Evolutionary conservation across 2,888 invertebrate species (phyloP), one percentile per base, ranked within the genome.

Genomic region (Auanema freiburgensis): DNA sequence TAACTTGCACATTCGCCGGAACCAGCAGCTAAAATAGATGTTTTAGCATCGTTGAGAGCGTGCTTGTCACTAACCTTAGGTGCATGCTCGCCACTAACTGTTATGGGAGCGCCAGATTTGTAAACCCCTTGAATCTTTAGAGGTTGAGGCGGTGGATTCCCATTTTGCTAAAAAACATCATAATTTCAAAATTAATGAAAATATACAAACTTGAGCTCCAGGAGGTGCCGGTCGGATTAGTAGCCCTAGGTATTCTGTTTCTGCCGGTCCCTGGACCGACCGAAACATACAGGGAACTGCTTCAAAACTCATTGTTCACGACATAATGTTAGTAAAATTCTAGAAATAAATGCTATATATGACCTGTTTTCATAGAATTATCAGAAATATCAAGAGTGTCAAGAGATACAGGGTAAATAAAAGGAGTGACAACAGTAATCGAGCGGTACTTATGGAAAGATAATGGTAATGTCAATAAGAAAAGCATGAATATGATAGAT

Each of bases 251-350:
- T 62, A 65, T 41, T 63, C 59, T 23, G 53, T 60, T 23, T 46
- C 51, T 18, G 66, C 66, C 23, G 57, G 57, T 16, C 63, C 67
- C 42, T 24, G 11, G 42, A 33, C 46, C 42, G 62, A 63, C 33
- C 59, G 65, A 18, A 70, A 52, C 58, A 68, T 57, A 55, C 70
- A 70, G n/a, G 70, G 70, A 51, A 67, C 63, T 71, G 86, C 87
- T 60, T 88, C 88, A 25, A 79, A 72, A 49, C 88, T 88, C 66
- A 88, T 65, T 52, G 25, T 51, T 46, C 46, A 33, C 33, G 43
- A 24, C 43, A 18, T 44, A 46, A 61, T 54, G 49, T 59, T 50
- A 21, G 25, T 43, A 42, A 14, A 16, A 24, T 52, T 52, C 53
- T 21, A 8, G 8, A 16, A 21, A 46, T 46, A 5, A 33, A 33